Evolutionary conservation across 2,797 vertebrate genomes (phyloP), one percentile per base, ranked within the genome.

Genomic region (Ctenosaura bakeri): DNA sequence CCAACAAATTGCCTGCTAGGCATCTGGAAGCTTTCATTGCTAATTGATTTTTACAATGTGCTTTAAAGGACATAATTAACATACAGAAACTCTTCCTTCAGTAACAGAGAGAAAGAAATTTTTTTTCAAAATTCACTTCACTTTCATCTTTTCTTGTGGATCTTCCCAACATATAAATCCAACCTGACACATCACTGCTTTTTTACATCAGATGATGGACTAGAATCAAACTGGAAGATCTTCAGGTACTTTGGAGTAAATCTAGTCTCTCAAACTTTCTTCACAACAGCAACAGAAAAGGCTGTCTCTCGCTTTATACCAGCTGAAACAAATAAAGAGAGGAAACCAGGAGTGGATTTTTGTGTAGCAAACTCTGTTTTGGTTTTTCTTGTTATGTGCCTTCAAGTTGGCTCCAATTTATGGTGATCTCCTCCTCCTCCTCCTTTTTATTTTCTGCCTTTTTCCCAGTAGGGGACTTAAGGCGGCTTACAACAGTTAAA

Each of bases 71-170:
- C 89, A 82, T 92, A 93, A 92, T 93, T 96, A 95, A 95, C 90
- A 91, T 94, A 91, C 54, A 86, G 85, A 89, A 92, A 93, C 91
- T 88, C 82, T 50, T 88, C 83, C 92, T 93, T 91, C 86, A 87
- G 86, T 91, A 93, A 91, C 2, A 32, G 59, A 86, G 26, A 78
- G 64, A 56, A 94, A 94, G 85, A 90, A 74, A n/a, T n/a, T n/a
- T 52, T 88, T 88, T 93, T 96, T 94, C 91, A 91, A 84, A 92
- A 94, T 92, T 88, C n/a, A n/a, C 66, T 95, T 94, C 88, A 69
- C 87, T 95, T 93, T 94, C 88, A 94, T 35, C 92, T 90, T 93
- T 94, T 95, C 92, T 93, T 96, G 94, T 90, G 94, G 94, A 85
- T 91, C 92, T 90, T 90, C 85, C 83, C 87, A 20, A 24, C 56